Percentiles rank a stretch among this genome's conserved stretches.
These are phyloP conservation scores for Yponomeuta plumbellus DNA, from an alignment of 2,888 invertebrate species.

Conservation along the genomic window DNA sequence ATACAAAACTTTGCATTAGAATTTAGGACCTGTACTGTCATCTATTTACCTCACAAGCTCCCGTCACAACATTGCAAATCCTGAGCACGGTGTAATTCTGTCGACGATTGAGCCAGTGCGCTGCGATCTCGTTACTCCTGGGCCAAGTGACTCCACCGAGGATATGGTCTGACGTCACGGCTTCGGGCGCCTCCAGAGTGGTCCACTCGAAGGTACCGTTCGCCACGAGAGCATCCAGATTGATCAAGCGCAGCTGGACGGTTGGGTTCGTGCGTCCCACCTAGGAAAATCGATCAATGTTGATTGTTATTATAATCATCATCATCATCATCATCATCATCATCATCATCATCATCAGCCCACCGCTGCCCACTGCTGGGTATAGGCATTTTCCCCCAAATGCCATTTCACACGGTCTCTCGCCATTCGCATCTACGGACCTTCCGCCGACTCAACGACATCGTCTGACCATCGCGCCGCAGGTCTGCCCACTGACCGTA, in stretches of 20 bases:
- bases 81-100: constrained; percentile 84
- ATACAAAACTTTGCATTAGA: too few relatives aligned
- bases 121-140: constrained; percentile 78
- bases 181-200: constrained; percentile 58
- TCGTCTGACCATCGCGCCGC: too few relatives aligned
- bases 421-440: too few relatives aligned
- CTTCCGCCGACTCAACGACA: too few relatives aligned
- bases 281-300: constrained; percentile 42
- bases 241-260: constrained; percentile 79
- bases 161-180: constrained; percentile 79
- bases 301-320: too few relatives aligned
- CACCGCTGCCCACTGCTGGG: too few relatives aligned
- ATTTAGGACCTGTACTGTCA: too few relatives aligned
- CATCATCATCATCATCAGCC: too few relatives aligned
- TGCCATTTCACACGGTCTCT: too few relatives aligned
- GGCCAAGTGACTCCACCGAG: constrained; percentile 85
- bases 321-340: too few relatives aligned
- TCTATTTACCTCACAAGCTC: constrained; percentile 43
- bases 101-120: constrained; percentile 89
- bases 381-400: too few relatives aligned
- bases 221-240: constrained; percentile 52
- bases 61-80: constrained; percentile 68
- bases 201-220: constrained; percentile 36
- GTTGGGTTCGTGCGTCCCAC: constrained; percentile 84
- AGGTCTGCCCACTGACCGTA: too few relatives aligned